These are phyloP conservation scores for Tinamus major DNA, from an alignment of 2,797 vertebrate genomes.

Conservation along the genomic window DNA sequence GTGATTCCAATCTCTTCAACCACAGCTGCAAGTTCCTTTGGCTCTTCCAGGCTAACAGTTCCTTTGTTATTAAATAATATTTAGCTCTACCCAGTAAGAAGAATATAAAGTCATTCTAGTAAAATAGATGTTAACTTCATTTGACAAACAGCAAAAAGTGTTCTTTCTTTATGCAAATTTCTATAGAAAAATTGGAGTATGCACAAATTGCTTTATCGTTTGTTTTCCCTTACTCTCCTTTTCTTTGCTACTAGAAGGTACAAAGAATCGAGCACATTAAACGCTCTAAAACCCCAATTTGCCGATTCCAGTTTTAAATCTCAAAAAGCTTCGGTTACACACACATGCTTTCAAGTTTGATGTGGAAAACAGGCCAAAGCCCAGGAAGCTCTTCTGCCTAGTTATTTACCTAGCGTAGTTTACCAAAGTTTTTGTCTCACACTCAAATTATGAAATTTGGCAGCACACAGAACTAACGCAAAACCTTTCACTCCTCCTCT, in stretches of 20 bases:
- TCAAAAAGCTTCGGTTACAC: background rate
- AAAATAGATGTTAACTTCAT: background rate
- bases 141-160: background rate
- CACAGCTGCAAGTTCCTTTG: background rate
- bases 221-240: background rate
- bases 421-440: background rate
- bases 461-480: slow-evolving; percentile 10
- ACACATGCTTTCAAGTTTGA: background rate
- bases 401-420: background rate
- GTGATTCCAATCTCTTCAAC: background rate
- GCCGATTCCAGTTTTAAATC: background rate
- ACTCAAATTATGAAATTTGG: background rate
- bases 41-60: background rate
- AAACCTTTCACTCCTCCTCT: slow-evolving; percentile 30
- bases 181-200: background rate
- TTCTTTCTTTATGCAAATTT: background rate
- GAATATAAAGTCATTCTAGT: background rate
- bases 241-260: background rate
- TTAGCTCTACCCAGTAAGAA: fast-evolving
- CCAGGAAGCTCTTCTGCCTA: background rate
- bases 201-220: too few relatives aligned
- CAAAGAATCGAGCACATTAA: background rate
- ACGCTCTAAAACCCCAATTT: background rate
- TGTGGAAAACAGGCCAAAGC: background rate
- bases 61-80: too few relatives aligned